Conservation (phyloP, 2,113 vertebrate genomes). For the Dinomys branickii region DNA sequence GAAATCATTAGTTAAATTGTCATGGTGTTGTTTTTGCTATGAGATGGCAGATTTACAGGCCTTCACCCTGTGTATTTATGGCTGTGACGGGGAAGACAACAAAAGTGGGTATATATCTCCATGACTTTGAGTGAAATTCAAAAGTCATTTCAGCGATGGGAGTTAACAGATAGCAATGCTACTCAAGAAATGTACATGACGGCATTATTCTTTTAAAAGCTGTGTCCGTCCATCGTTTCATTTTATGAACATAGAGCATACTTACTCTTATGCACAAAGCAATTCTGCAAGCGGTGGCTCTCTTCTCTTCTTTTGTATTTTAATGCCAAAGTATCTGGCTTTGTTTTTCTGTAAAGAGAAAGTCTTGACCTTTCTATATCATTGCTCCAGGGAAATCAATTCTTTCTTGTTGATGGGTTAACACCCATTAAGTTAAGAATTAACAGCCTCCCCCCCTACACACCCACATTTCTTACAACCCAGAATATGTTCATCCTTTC, state of each 20-base stretch:
- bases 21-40: slow-evolving; percentile 77
- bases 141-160: slow-evolving; percentile 77
- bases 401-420: slow-evolving; percentile 34
- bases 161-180: slow-evolving; percentile 75
- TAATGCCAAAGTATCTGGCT: not conserved
- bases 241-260: slow-evolving; percentile 49
- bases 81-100: slow-evolving; percentile 78
- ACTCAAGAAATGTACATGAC: slow-evolving; percentile 71
- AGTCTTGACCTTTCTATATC: slow-evolving; percentile 28
- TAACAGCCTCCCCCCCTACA: not conserved
- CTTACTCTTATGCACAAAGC: not conserved
- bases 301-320: not conserved
- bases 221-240: slow-evolving; percentile 29
- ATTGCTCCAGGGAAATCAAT: not conserved
- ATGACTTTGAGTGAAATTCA: slow-evolving; percentile 82
- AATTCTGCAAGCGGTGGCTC: not conserved
- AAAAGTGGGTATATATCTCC: slow-evolving; percentile 73
- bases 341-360: slow-evolving; percentile 63
- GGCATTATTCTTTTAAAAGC: slow-evolving; percentile 63
- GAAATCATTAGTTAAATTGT: slow-evolving; percentile 81
- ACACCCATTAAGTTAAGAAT: slow-evolving; percentile 19
- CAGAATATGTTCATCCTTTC: not conserved
- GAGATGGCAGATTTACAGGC: slow-evolving; percentile 84
- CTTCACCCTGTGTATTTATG: slow-evolving; percentile 81
- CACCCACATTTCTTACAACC: not conserved